Evolutionary conservation across 2,888 invertebrate genomes (phyloP).

Genomic region (Mesorhabditis belari): DNA sequence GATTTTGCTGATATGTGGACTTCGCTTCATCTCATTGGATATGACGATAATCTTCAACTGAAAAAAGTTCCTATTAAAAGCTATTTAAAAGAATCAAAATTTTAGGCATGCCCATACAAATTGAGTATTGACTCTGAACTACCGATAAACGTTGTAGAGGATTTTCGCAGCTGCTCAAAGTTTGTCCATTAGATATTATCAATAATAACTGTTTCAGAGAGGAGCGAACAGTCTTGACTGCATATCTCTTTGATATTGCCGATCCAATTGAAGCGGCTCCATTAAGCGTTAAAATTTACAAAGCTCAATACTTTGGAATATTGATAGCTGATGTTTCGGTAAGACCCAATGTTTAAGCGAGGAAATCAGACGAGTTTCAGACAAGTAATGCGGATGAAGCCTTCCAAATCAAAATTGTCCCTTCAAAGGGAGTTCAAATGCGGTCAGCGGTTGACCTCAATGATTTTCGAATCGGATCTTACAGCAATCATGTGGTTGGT

Average conservation of each 20-base stretch:
- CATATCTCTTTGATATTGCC: constrained; percentile 10
- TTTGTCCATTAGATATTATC: background rate
- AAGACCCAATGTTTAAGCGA: too few species aligned
- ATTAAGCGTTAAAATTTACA: constrained; percentile 8
- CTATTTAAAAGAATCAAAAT: background rate
- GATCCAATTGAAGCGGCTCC: constrained; percentile 5
- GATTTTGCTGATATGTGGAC: constrained; percentile 12
- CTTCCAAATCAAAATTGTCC: background rate
- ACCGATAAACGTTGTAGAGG: background rate
- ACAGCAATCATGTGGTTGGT: background rate
- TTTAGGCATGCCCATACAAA: background rate
- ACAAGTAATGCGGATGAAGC: background rate
- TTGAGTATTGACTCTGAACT: background rate
- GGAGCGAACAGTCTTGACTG: background rate
- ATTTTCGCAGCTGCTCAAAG: background rate
- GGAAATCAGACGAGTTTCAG: too few species aligned
- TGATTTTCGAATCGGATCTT: too few species aligned
- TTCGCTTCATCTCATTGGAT: constrained; percentile 14
- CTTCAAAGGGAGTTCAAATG: background rate
- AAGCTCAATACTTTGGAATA: constrained; percentile 16
- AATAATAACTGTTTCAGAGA: background rate
- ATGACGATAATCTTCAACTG: constrained; percentile 8
- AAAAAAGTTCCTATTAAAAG: background rate
- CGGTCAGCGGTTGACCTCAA: background rate
- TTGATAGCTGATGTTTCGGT: constrained; percentile 10